Evolutionary conservation across 2,113 vertebrate genomes (phyloP).

Genomic region (Ictidomys tridecemlineatus): DNA sequence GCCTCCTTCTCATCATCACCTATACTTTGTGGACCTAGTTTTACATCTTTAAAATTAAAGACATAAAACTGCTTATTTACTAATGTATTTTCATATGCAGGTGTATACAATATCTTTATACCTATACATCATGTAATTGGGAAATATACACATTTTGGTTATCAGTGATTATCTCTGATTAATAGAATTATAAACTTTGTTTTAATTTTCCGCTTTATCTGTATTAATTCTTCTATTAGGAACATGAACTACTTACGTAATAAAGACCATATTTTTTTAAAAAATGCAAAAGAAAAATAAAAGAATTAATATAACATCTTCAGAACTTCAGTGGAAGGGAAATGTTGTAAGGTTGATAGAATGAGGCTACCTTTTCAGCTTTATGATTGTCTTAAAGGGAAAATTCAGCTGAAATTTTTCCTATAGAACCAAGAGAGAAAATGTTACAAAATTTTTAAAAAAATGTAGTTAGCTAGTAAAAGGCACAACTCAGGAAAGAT

Average conservation of each 20-base stretch:
- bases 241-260: neutral
- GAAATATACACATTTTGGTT: neutral
- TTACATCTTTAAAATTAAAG: neutral
- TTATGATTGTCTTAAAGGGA: neutral
- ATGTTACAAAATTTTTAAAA: no score
- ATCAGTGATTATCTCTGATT: neutral
- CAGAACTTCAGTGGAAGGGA: neutral
- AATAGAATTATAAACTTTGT: neutral
- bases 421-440: conserved; percentile 30
- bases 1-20: no score
- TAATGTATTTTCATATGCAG: neutral
- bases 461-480: conserved; percentile 40
- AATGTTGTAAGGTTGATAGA: neutral
- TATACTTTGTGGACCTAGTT: neutral
- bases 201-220: conserved; percentile 42
- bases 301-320: neutral
- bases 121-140: neutral
- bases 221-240: neutral
- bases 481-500: conserved; percentile 40
- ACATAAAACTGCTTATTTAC: neutral
- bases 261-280: neutral
- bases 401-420: neutral
- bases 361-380: neutral
- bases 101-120: neutral
- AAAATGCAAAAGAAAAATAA: neutral